Percentiles rank a stretch among this genome's conserved stretches.
Conservation (phyloP, 2,888 invertebrate species). For the Macrophya alboannulata region DNA sequence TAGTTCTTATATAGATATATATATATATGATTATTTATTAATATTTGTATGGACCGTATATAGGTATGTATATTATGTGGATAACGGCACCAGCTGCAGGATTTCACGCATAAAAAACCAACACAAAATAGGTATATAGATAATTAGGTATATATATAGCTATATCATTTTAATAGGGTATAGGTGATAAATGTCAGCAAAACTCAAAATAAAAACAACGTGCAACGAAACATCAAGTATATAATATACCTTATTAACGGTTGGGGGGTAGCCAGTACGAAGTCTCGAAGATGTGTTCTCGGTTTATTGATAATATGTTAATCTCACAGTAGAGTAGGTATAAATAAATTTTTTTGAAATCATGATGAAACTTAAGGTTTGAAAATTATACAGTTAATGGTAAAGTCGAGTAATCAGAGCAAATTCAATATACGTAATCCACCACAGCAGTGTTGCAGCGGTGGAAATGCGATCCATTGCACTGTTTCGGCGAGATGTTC, state of each 20-base stretch:
- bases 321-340: not conserved
- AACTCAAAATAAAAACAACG: conserved; percentile 70
- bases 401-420: not conserved
- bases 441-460: not conserved
- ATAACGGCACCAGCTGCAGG: conserved; percentile 6
- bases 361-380: not conserved
- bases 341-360: not conserved
- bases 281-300: conserved; percentile 52
- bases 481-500: no score
- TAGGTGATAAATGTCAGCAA: conserved; percentile 46
- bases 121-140: conserved; percentile 53
- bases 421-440: not conserved
- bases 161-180: conserved; percentile 17
- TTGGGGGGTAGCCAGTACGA: conserved; percentile 71
- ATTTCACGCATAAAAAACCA: conserved; percentile 37
- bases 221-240: conserved; percentile 72
- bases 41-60: not conserved
- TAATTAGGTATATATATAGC: conserved; percentile 37
- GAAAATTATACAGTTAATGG: not conserved
- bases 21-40: not conserved
- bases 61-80: conserved; percentile 3
- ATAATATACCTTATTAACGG: conserved; percentile 64
- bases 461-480: no score
- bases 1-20: not conserved
- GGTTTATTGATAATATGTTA: conserved; percentile 27